A percentile compares a stretch with the other conserved stretches of the same genome.
Conservation (phyloP, 1,140 invertebrate species). For the Akabosia matsudoensis region DNA sequence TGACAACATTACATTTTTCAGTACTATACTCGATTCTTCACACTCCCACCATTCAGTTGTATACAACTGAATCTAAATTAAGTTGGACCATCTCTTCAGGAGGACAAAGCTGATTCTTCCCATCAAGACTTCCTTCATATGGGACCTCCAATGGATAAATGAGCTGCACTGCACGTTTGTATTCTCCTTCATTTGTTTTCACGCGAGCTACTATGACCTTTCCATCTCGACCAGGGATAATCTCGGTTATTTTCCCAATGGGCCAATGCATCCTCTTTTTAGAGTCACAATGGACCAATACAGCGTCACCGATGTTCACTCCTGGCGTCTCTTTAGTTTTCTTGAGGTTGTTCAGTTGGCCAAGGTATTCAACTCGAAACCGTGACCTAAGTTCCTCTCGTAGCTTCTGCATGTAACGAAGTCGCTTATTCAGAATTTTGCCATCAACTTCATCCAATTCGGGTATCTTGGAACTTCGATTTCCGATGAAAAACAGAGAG, state of each 20-base stretch:
- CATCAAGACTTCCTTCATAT: no score
- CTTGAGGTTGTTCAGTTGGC: not conserved
- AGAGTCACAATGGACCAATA: constrained; percentile 20
- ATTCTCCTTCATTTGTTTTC: not conserved
- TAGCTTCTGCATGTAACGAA: not conserved
- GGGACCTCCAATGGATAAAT: constrained; percentile 33
- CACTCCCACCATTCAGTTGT: no score
- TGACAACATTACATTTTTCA: no score
- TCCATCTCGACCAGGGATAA: not conserved
- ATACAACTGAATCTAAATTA: no score
- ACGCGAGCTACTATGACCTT: not conserved
- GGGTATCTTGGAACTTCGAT: not conserved
- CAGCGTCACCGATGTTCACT: constrained; percentile 12
- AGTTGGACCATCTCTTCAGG: no score
- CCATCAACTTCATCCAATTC: constrained; percentile 21
- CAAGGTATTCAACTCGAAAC: not conserved
- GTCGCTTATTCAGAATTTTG: not conserved
- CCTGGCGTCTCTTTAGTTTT: not conserved
- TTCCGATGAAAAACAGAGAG: constrained; percentile 43
- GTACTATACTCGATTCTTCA: no score
- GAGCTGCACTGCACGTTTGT: constrained; percentile 23
- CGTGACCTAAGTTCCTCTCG: not conserved
- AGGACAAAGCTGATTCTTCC: no score
- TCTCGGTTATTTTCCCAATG: not conserved
- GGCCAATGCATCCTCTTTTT: constrained; percentile 21